A percentile compares a stretch with the other conserved stretches of the same genome.
Conservation (phyloP, 92 coral and sea anemone genomes). For the Muricea muricata region DNA sequence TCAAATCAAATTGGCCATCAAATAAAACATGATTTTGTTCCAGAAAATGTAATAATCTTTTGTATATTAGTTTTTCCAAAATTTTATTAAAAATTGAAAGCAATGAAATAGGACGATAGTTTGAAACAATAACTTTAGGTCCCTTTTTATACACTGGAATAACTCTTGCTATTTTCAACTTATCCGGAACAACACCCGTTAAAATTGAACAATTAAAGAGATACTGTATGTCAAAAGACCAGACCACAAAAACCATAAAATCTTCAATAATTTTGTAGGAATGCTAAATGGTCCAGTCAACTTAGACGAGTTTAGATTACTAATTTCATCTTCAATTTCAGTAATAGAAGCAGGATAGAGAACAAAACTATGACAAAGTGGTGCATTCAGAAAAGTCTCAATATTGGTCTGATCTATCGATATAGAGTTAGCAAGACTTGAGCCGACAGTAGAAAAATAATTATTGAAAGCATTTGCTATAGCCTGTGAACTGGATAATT, state of each 20-base stretch:
- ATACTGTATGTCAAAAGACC: slow-evolving; percentile 26
- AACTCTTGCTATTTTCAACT: slow-evolving; percentile 57
- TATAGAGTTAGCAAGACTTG: slow-evolving; percentile 10
- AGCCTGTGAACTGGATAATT: slow-evolving; percentile 3
- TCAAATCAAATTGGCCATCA: slow-evolving; percentile 61
- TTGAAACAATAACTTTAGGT: slow-evolving; percentile 37
- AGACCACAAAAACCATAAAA: slow-evolving; percentile 24
- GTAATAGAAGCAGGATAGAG: slow-evolving; percentile 25
- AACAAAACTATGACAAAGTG: slow-evolving; percentile 34
- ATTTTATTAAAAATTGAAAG: slow-evolving; percentile 61
- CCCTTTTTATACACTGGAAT: slow-evolving; percentile 61
- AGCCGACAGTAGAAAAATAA: slow-evolving; percentile 42
- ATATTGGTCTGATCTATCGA: background rate
- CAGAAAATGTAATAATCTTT: slow-evolving; percentile 39
- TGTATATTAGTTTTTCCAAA: slow-evolving; percentile 62
- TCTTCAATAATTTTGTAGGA: slow-evolving; percentile 48
- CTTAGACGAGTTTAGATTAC: slow-evolving; percentile 31
- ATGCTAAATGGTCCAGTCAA: slow-evolving; percentile 58
- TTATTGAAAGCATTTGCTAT: slow-evolving; percentile 47
- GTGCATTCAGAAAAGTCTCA: background rate
- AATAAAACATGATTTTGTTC: slow-evolving; percentile 47
- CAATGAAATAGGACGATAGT: slow-evolving; percentile 65
- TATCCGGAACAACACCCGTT: slow-evolving; percentile 53
- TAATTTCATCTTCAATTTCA: slow-evolving; percentile 52
- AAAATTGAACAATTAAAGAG: slow-evolving; percentile 52